Conservation (phyloP, 2,888 invertebrate genomes). For the Philopedon plagiatum region DNA sequence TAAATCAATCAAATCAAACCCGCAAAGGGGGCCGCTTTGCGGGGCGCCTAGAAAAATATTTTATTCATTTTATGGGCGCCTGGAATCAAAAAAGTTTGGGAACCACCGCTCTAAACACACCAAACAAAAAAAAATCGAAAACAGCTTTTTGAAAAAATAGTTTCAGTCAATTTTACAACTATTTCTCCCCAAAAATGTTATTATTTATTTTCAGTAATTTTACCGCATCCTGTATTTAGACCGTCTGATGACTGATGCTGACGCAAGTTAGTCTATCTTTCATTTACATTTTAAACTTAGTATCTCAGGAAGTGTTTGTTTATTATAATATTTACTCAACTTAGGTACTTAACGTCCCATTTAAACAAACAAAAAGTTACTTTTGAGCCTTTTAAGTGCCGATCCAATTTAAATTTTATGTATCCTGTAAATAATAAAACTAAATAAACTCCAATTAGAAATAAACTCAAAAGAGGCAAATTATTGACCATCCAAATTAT, state of each 20-base stretch:
- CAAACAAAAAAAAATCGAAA: background rate
- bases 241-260: constrained; percentile 27
- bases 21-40: too few species aligned
- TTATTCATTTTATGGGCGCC: too few species aligned
- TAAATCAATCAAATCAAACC: too few species aligned
- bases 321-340: constrained; percentile 46
- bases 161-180: background rate
- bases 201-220: background rate
- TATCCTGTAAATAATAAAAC: background rate
- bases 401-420: constrained; percentile 5
- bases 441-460: too few species aligned
- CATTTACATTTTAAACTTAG: constrained; percentile 36
- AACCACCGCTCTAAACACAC: too few species aligned
- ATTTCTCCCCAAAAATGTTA: too few species aligned
- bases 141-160: background rate
- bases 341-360: constrained; percentile 36
- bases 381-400: constrained; percentile 21
- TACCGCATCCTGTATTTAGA: constrained; percentile 31
- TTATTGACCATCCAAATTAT: too few species aligned
- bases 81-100: too few species aligned
- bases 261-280: constrained; percentile 32
- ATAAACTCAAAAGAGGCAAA: too few species aligned
- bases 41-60: too few species aligned
- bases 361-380: constrained; percentile 40
- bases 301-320: constrained; percentile 47